These are phyloP conservation scores for Mantis religiosa DNA, from an alignment of 2,888 invertebrate genomes.

Conservation along the genomic window DNA sequence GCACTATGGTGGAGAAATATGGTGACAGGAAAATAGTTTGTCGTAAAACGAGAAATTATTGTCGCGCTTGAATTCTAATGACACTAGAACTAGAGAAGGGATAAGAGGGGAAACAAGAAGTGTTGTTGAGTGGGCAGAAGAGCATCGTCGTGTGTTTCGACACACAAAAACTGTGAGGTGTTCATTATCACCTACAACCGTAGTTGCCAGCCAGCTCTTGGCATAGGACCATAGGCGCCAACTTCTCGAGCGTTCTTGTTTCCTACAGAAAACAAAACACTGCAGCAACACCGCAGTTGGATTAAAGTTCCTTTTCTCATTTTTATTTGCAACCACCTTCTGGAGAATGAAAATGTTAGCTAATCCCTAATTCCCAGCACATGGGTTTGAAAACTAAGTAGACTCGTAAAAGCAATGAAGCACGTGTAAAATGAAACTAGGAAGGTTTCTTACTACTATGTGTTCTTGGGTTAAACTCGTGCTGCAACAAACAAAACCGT, in stretches of 20 bases:
- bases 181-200: background rate
- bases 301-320: background rate
- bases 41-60: constrained; percentile 25
- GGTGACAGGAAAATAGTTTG: constrained; percentile 23
- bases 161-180: background rate
- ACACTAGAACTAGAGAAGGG: background rate
- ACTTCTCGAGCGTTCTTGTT: background rate
- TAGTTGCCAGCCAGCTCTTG: background rate
- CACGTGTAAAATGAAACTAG: background rate
- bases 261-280: background rate
- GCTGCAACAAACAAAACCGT: too few species aligned
- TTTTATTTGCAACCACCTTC: background rate
- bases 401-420: background rate
- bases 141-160: background rate
- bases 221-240: background rate
- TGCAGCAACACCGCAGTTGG: background rate
- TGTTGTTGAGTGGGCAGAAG: background rate
- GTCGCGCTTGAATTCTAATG: constrained; percentile 20
- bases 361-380: background rate
- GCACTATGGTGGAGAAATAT: constrained; percentile 3
- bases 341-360: background rate
- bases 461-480: too few species aligned
- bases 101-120: background rate
- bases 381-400: background rate
- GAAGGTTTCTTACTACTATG: background rate